phyloP scores from a whole-genome alignment of 1,140 invertebrate genomes.

The Nylanderia fulva region DNA sequence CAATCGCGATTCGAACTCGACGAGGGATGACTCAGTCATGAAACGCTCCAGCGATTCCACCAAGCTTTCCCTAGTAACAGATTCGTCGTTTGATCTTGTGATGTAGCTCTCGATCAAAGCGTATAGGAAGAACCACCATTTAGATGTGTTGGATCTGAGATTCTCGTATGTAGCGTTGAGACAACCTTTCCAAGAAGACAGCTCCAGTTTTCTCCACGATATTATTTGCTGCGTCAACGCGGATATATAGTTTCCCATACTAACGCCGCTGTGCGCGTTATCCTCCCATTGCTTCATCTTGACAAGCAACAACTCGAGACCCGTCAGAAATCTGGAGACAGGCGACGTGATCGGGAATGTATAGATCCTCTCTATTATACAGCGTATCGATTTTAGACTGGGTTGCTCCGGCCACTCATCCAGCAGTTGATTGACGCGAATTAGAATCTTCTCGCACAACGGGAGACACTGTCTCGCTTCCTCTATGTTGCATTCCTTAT shows the following conservation, averaged over 20 bases:
- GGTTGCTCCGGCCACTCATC: conserved; percentile 96
- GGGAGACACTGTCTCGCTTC: conserved; percentile 91
- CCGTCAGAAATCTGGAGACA: conserved; percentile 95
- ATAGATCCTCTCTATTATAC: conserved; percentile 92
- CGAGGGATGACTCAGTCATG: conserved; percentile 93
- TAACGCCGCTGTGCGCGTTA: conserved; percentile 95
- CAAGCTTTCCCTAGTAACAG: conserved; percentile 80
- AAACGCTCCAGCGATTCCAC: conserved; percentile 90
- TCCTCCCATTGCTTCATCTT: conserved; percentile 97
- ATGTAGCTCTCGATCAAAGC: conserved; percentile 87
- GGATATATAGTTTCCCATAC: conserved; percentile 90
- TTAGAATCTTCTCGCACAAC: conserved; percentile 89
- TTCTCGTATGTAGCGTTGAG: conserved; percentile 89
- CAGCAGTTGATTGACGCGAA: conserved; percentile 89
- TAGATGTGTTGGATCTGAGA: conserved; percentile 88
- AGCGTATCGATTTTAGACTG: conserved; percentile 90
- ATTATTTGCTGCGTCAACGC: conserved; percentile 93
- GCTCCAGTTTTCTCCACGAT: conserved; percentile 96
- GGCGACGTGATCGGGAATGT: conserved; percentile 93
- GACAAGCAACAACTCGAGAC: conserved; percentile 94
- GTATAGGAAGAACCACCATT: conserved; percentile 97
- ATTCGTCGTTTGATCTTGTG: conserved; percentile 19
- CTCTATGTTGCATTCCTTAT: conserved; percentile 93
- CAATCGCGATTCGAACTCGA: conserved; percentile 93
- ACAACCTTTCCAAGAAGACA: conserved; percentile 94